These are phyloP conservation scores for Calonectris borealis DNA, from an alignment of 2,113 vertebrate species.

Conservation along the genomic window DNA sequence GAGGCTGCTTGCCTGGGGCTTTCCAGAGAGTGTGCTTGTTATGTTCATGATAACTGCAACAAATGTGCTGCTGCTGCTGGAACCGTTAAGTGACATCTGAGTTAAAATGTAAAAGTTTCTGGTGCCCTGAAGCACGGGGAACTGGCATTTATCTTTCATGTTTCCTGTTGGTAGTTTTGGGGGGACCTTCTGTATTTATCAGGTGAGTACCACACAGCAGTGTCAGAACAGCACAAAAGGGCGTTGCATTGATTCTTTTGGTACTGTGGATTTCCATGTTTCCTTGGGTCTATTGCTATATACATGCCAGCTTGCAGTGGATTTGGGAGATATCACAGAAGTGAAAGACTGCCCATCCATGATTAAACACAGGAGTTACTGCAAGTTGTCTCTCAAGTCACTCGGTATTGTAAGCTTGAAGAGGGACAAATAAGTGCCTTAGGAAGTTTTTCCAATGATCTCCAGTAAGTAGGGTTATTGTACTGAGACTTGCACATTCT, in stretches of 20 bases:
- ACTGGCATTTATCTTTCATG: background rate
- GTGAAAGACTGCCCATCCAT: background rate
- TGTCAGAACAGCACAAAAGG: background rate
- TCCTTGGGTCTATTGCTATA: background rate
- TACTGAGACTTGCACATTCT: background rate
- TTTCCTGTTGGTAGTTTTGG: background rate
- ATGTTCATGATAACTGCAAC: background rate
- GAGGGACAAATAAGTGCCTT: background rate
- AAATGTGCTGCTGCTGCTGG: background rate
- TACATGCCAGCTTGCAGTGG: accelerated
- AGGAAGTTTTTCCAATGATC: background rate
- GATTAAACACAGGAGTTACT: background rate
- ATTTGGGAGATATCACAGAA: background rate
- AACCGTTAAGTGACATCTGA: background rate
- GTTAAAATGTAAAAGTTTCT: background rate
- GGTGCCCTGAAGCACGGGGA: background rate
- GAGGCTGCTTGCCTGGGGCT: background rate
- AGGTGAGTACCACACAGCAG: background rate
- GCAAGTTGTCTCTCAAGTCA: background rate
- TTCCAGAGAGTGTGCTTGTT: background rate
- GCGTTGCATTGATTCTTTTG: accelerated
- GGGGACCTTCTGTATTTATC: background rate
- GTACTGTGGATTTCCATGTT: background rate
- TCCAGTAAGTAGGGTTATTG: background rate
- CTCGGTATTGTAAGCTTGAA: background rate